Base-by-base conservation (phyloP, 2,888 invertebrate species). In the Drosophila nigricruria region DNA sequence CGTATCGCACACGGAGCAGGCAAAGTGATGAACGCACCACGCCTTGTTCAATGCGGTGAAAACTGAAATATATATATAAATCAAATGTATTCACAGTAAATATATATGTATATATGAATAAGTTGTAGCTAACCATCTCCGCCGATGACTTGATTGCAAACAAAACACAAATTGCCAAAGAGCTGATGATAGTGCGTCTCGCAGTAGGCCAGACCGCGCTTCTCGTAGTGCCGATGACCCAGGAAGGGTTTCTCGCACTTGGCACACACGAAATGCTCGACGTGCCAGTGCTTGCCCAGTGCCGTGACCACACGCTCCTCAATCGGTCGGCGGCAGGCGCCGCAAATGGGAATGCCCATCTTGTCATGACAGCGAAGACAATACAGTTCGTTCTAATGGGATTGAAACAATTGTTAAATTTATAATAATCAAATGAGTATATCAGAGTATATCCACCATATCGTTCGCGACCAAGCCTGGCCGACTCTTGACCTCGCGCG, bases 261-360 rank as follows among this genome's bases (percentile, higher is more conserved):
- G 79, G 99, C 99, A 93, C 99, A 99, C 2, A 99, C 99, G 93
- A 99, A 99, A 94, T 99, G 99, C 96, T 98, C 98, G 30, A 99
- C 98, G 93, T 99, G 99, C 98, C 98, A 99, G 92, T 98, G 97
- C 93, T 99, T 99, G 32, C 98, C 99, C 32, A 99, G 94, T 14
- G 99, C 99, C 36, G 99, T 99, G 12, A 99, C 99, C 32, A 99
- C 98, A 70, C 99, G 95, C 93, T 99, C 99, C 93, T 99, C 99
- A 81, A 99, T 99, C 1, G 99, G 99, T 32, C 99, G 96, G 58
- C 99, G 96, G 92, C 99, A 99, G 58, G 99, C 99, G 34, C 99
- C 99, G 93, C 99, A 99, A 85, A 99, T 99, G n/a, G 99, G 99
- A 77, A 99, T 98, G 32, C 99, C 99, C 99, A 99, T 99, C 94